phyloP scores from a whole-genome alignment of 2,888 invertebrate species.

The Chloroclysta siterata region DNA sequence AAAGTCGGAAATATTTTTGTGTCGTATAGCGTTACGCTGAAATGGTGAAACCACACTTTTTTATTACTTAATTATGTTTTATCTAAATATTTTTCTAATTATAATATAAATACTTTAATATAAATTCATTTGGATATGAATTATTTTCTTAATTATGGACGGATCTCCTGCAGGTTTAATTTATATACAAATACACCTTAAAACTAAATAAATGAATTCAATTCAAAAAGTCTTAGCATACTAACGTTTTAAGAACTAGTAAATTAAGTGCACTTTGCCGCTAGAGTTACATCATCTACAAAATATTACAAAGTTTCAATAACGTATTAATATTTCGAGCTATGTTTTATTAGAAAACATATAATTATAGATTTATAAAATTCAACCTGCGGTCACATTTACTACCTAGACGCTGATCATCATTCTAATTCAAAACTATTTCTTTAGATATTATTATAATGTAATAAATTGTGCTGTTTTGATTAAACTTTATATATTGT shows the following conservation, averaged over 20 bases:
- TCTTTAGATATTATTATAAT: too few species aligned
- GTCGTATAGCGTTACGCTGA: too few species aligned
- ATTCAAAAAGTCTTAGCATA: constrained; percentile 8
- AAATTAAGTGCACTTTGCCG: constrained; percentile 55
- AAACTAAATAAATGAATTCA: constrained; percentile 18
- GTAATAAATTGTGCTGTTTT: too few species aligned
- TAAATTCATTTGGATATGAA: constrained; percentile 26
- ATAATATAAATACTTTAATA: constrained; percentile 9
- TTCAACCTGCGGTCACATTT: too few species aligned
- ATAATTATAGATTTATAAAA: not conserved
- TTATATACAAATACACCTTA: constrained; percentile 51
- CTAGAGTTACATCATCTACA: constrained; percentile 38
- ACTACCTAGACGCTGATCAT: too few species aligned
- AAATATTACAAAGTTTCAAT: not conserved
- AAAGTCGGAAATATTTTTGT: too few species aligned
- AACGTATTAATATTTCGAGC: not conserved
- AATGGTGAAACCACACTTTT: not conserved
- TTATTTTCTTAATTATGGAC: constrained; percentile 62
- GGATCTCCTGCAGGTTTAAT: constrained; percentile 69
- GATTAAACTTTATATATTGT: too few species aligned
- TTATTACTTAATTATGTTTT: not conserved
- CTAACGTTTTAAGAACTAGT: not conserved
- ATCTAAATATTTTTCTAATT: constrained; percentile 11
- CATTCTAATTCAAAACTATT: too few species aligned
- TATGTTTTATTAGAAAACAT: not conserved